Evolutionary conservation across 2,113 vertebrate genomes (phyloP).

Genomic region (Philantomba maxwellii): DNA sequence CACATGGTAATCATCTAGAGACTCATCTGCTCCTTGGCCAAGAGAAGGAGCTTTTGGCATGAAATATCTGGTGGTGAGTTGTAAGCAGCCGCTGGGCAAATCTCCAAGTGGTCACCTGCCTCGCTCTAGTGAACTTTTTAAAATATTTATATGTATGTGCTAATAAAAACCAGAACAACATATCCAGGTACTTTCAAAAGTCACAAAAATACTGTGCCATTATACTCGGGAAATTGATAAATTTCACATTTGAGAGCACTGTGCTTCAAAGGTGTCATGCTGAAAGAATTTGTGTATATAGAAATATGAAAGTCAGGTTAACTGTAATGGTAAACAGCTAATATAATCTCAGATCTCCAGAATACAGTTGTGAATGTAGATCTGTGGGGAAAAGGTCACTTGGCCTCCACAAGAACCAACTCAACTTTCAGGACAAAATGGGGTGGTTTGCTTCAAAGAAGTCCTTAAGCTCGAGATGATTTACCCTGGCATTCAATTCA

Average conservation of each 20-base stretch:
- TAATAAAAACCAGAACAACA: constrained; percentile 6
- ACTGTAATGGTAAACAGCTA: neutral
- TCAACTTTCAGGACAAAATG: neutral
- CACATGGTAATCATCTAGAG: constrained; percentile 66
- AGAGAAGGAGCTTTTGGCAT: constrained; percentile 56
- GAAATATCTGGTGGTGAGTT: constrained; percentile 51
- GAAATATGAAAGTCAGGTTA: neutral
- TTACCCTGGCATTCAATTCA: neutral
- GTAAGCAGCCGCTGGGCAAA: constrained; percentile 62
- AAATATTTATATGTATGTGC: constrained; percentile 69
- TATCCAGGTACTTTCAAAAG: neutral
- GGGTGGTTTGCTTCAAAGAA: neutral
- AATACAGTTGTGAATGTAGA: neutral
- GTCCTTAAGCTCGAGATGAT: neutral
- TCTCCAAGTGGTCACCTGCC: constrained; percentile 13
- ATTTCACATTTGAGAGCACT: constrained; percentile 47
- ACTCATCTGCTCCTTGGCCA: constrained; percentile 52
- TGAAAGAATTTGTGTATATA: constrained; percentile 25
- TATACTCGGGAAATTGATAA: constrained; percentile 51
- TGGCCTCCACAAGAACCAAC: neutral
- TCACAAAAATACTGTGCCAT: constrained; percentile 42
- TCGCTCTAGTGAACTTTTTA: constrained; percentile 20
- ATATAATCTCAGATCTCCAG: neutral
- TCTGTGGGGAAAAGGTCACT: neutral
- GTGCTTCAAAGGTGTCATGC: constrained; percentile 22